Evolutionary conservation across 2,113 vertebrate species (phyloP).

Genomic region (Chlorodrepanis virens): DNA sequence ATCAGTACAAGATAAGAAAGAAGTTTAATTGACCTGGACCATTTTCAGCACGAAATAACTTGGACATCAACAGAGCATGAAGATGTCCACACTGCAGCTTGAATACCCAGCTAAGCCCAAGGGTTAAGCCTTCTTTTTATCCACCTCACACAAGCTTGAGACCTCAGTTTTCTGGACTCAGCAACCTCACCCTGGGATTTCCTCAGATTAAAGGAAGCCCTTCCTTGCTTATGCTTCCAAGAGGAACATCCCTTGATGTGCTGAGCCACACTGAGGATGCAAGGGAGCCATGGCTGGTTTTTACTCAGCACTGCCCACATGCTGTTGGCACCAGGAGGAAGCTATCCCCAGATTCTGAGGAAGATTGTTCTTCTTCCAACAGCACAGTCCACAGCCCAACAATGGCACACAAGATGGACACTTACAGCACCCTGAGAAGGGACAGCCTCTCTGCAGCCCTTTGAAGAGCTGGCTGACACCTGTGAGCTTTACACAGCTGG

Average conservation of each 20-base stretch:
- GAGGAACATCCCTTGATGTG: background rate
- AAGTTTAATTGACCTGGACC: background rate
- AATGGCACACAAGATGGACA: background rate
- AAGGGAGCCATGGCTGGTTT: rapidly evolving
- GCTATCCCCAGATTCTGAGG: background rate
- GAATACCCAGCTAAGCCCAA: background rate
- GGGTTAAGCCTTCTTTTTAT: background rate
- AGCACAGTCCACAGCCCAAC: background rate
- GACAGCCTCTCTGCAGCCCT: background rate
- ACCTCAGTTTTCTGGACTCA: background rate
- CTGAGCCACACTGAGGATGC: background rate
- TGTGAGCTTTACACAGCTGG: background rate
- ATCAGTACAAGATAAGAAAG: background rate
- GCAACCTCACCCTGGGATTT: background rate
- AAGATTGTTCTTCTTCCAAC: background rate
- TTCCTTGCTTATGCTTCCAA: background rate
- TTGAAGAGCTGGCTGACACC: background rate
- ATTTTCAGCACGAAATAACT: background rate
- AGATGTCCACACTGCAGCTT: background rate
- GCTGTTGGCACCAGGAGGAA: background rate
- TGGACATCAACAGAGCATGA: background rate
- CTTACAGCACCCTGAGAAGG: background rate
- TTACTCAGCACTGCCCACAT: background rate
- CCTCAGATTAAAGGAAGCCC: background rate
- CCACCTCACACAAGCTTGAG: background rate